Evolutionary conservation across 2,113 vertebrate genomes (phyloP).

Genomic region (Amblyopsis rosae): DNA sequence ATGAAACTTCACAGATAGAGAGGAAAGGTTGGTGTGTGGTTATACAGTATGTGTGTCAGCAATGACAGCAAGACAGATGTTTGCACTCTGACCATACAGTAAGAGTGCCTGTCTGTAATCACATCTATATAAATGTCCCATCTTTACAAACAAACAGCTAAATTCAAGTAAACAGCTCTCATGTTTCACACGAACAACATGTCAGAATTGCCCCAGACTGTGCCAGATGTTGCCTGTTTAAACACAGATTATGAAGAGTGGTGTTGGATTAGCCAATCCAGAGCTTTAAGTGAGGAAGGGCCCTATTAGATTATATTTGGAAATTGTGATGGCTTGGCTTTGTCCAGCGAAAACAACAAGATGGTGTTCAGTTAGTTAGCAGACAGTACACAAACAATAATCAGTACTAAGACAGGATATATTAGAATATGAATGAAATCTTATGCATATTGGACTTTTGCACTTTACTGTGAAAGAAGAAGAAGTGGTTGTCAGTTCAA

Average conservation of each 20-base stretch:
- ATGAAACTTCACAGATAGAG: too few relatives aligned
- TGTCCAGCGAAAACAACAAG: slow-evolving; percentile 63
- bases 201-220: slow-evolving; percentile 7
- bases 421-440: slow-evolving; percentile 42
- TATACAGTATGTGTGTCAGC: too few relatives aligned
- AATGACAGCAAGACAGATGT: too few relatives aligned
- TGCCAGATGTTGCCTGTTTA: slow-evolving; percentile 67
- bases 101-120: too few relatives aligned
- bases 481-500: slow-evolving; percentile 14
- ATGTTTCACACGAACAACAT: too few relatives aligned
- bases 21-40: too few relatives aligned
- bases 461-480: slow-evolving; percentile 36
- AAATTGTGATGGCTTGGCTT: slow-evolving; percentile 67
- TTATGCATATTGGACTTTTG: slow-evolving; percentile 29
- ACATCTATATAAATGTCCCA: too few relatives aligned
- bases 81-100: too few relatives aligned
- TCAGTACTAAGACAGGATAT: slow-evolving; percentile 53
- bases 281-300: slow-evolving; percentile 38
- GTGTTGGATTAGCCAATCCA: slow-evolving; percentile 73
- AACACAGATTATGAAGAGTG: slow-evolving; percentile 65
- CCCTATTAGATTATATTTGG: slow-evolving; percentile 72
- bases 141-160: too few relatives aligned
- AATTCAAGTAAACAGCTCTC: too few relatives aligned
- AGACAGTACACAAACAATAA: slow-evolving; percentile 64
- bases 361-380: slow-evolving; percentile 54